Percentiles rank a stretch among this genome's conserved stretches.
These are phyloP conservation scores for Lordiphosa fenestrarum DNA, from an alignment of 2,888 invertebrate species.

Conservation along the genomic window DNA sequence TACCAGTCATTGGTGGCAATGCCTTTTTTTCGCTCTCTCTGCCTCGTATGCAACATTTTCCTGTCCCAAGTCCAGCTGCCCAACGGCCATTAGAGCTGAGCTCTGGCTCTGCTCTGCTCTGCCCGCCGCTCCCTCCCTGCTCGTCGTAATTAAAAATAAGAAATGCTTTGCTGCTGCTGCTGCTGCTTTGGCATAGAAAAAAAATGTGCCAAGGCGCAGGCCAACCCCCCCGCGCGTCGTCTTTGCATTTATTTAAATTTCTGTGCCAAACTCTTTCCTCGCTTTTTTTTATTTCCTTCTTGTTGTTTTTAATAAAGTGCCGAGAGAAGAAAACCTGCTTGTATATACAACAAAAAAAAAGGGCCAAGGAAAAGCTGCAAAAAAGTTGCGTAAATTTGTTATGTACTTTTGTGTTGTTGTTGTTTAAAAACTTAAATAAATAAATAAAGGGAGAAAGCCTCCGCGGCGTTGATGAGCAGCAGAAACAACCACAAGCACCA, in stretches of 20 bases:
- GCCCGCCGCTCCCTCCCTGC: neutral
- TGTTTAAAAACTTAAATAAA: conserved; percentile 62
- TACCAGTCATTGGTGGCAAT: conserved; percentile 22
- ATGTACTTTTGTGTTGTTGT: conserved; percentile 47
- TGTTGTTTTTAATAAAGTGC: conserved; percentile 69
- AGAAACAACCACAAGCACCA: conserved; percentile 42
- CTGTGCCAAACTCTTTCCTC: conserved; percentile 48
- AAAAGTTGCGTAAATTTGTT: conserved; percentile 72
- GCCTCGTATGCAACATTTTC: conserved; percentile 51
- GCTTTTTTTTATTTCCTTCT: conserved; percentile 16
- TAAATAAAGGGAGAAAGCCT: conserved; percentile 45
- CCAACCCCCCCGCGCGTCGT: conserved; percentile 12
- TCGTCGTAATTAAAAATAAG: conserved; percentile 70
- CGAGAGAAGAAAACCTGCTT: conserved; percentile 21
- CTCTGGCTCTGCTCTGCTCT: conserved; percentile 18
- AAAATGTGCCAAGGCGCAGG: conserved; percentile 59
- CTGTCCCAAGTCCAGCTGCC: conserved; percentile 18
- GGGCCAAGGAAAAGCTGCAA: conserved; percentile 34
- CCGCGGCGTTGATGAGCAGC: conserved; percentile 58
- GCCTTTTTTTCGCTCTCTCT: conserved; percentile 15
- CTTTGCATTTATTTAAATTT: conserved; percentile 62
- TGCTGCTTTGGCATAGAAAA: conserved; percentile 14
- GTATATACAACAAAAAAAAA: conserved; percentile 4
- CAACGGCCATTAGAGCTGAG: conserved; percentile 56
- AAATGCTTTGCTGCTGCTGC: conserved; percentile 36